Evolutionary conservation across 2,797 vertebrate species (phyloP), one percentile per base, ranked within the genome.

Genomic region (Lindbergichthys nudifrons): DNA sequence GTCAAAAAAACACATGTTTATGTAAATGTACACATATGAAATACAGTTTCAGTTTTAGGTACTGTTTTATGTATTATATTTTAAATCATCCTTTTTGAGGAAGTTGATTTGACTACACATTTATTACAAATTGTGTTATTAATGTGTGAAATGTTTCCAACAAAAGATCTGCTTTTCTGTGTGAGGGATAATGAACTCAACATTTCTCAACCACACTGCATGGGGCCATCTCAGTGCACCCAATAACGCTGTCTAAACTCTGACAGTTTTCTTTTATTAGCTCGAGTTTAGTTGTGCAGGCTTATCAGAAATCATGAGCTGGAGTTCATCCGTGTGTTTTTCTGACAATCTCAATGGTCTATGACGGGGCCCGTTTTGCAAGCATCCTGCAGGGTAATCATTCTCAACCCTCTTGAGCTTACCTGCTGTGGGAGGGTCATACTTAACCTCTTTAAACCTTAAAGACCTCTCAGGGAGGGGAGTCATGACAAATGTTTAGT

Each of bases 351-450:
- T 56, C 63, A 83, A 78, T 82, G 77, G 70, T 70, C 63, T 81
- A 73, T 83, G 77, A 82, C 75, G 14, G 80, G 62, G 56, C 16
- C 71, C 43, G 47, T 82, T 84, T 83, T 81, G 69, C 63, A 75
- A 75, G 61, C 41, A 73, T 80, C 75, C 70, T 82, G 65, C 58
- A 26, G 58, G 65, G 57, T 80, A 76, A 79, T 79, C 78, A 87
- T 67, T 83, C 73, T 81, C 67, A 66, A 67, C 5, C 57, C 69
- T 74, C 79, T 70, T 47, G 71, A 77, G 66, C 32, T 48, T 5
- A 39, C 41, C 68, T 52, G 63, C 23, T 57, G 68, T n/a, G 56
- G 57, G 67, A 70, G 39, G 65, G 60, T 70, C 60, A n/a, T 47
- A 47, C 59, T 67, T 70, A 47, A 77, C 65, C 62, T 73, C 42